Base-by-base conservation (phyloP, 2,113 vertebrate species). In the Lycocorax pyrrhopterus region DNA sequence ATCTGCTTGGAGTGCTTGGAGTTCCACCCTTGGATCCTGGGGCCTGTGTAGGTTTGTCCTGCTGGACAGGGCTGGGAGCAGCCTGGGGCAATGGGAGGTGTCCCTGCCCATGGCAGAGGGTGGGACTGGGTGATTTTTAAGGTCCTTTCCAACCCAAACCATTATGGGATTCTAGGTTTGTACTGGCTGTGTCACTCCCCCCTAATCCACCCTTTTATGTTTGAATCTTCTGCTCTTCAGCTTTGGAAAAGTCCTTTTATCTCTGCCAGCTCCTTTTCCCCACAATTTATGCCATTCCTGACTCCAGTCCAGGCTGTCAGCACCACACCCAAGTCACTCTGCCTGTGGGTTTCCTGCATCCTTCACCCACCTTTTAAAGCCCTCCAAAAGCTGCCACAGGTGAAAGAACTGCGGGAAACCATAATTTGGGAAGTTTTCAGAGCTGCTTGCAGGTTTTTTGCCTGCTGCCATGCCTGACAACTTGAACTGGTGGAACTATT, bases 21-120 rank as follows among this genome's bases (percentile, higher is more conserved):
- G 41, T 46, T 15, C 13, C 47, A 29, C 25, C 33, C 41, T 29
- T 19, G 84, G 44, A 6, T 16, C 21, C 52, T 37, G 43, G 49
- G 51, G 49, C 41, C 37, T 58, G n/a, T 23, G 46, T 3, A 6
- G 29, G 22, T 29, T 27, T 16, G 0, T 8, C 4, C 11, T 9
- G 35, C 41, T 41, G 62, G 60, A 6, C 17, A 11, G 52, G 69
- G 39, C 46, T 53, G 49, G 68, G 11, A 39, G 37, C 46, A n/a
- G 0, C 69, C 62, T 8, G n/a, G 39, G 7, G 0, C 1, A 2
- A 5, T 16, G 63, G 5, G 0, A 55, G 17, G 9, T 22, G 62
- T 16, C 30, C 69, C 62, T n/a, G 60, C 11, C 35, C 46, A 2
- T 5, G 20, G 23, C 69, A 60, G 14, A 9, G 53, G 29, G 4